These are phyloP conservation scores for Melieria crassipennis DNA, from an alignment of 2,888 invertebrate genomes.

Conservation along the genomic window DNA sequence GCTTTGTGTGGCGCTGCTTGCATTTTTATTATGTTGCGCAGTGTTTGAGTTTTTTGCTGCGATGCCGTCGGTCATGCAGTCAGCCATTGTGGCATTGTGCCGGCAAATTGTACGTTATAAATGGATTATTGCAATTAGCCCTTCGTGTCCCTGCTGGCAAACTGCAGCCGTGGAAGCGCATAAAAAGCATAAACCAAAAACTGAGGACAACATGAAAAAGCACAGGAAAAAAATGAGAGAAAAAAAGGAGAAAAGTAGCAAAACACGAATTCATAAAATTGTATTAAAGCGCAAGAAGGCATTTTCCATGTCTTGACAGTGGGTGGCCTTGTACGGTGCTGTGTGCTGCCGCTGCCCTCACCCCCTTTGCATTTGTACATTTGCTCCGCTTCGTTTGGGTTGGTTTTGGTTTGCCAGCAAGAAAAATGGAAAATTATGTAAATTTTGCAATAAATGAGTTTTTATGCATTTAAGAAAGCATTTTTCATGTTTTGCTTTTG, in stretches of 20 bases:
- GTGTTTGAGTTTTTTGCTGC: slow-evolving; percentile 9
- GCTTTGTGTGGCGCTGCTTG: neutral
- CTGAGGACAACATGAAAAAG: slow-evolving; percentile 5
- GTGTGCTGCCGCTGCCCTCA: neutral
- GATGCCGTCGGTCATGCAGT: slow-evolving; percentile 30
- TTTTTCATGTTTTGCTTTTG: slow-evolving; percentile 39
- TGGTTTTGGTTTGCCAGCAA: slow-evolving; percentile 10
- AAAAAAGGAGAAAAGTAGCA: slow-evolving; percentile 16
- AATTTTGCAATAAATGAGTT: slow-evolving; percentile 47
- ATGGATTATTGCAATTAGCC: slow-evolving; percentile 66
- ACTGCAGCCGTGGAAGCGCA: neutral
- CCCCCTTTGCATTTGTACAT: slow-evolving; percentile 23
- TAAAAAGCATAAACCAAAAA: no score
- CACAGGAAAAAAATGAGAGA: neutral
- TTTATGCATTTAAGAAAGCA: slow-evolving; percentile 47
- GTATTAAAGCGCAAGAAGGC: slow-evolving; percentile 32
- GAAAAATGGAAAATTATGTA: slow-evolving; percentile 48
- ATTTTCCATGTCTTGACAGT: slow-evolving; percentile 35
- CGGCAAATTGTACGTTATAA: slow-evolving; percentile 58
- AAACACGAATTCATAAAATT: slow-evolving; percentile 39
- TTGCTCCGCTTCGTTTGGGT: slow-evolving; percentile 14
- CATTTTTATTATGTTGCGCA: neutral
- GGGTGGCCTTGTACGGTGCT: slow-evolving; percentile 41
- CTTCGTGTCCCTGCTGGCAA: slow-evolving; percentile 39
- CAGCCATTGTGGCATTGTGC: slow-evolving; percentile 40